Base-by-base conservation (phyloP, 53 echinoderm and acorn worm genomes). In the Henricia sp. region DNA sequence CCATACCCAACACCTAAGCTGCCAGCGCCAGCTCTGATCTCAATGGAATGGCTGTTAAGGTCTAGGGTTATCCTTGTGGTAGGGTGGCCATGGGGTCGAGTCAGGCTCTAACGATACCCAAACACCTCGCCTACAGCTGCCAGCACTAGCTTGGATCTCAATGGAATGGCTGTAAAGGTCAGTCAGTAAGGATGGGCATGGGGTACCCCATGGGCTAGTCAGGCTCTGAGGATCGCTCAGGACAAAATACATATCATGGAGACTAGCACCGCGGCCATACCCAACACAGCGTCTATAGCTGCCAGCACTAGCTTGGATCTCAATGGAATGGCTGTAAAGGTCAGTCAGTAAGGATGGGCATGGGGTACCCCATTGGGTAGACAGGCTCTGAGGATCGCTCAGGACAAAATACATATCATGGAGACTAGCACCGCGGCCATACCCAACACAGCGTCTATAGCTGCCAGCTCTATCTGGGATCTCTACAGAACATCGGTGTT, bases 131-230 rank as follows among this genome's bases (percentile, higher is more conserved):
- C 82, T 6, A 90, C 90, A 0, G 90, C 93, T 9, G 92, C 95
- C 36, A 93, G 93, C 84, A 48, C 85, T 6, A 62, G 85, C 11
- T 93, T 93, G 1, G 95, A 95, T 73, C 84, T 93, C 38, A 95
- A 95, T 41, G 95, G 95, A 17, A 84, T 66, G 82, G 95, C 95
- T 33, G 71, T 95, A 25, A 70, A 92, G 90, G 95, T 94, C n/a
- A n/a, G n/a, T n/a, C n/a, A n/a, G n/a, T n/a, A n/a, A n/a, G n/a
- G n/a, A n/a, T 88, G 85, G 95, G 93, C 71, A n/a, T n/a, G n/a
- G n/a, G n/a, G n/a, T n/a, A n/a, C n/a, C n/a, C n/a, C n/a, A n/a
- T n/a, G 65, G 67, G 90, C 90, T 25, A 82, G 86, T 44, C 40
- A 58, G 68, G 46, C 77, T 10, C 80, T 90, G 64, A 46, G 77